Base-by-base conservation (phyloP, 2,888 invertebrate species). In the Choreutis nemorana region DNA sequence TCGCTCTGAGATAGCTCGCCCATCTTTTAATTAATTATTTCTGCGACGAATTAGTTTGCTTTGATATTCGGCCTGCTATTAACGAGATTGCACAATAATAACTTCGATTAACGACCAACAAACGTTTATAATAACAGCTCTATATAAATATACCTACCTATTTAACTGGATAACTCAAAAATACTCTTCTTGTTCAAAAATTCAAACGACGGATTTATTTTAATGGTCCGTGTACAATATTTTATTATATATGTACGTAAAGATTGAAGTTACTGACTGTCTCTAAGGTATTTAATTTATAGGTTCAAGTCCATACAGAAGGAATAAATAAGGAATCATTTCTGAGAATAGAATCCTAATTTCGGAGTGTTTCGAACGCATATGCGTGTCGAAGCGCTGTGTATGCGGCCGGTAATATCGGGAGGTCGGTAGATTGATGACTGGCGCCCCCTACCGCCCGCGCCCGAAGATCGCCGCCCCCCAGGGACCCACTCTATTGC, bases 11-110 rank as follows among this genome's bases (percentile, higher is more conserved):
- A 78, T 78, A 78, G 75, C 64, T 78, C 71, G 58, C 63, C 68
- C 68, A 52, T 64, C 54, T 68, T 26, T 73, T 73, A 75, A 77
- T 77, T 75, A 75, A 73, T 73, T 65, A 73, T 72, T 70, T 71
- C 64, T 59, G 66, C 49, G 58, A 66, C 65, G 67, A 68, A 71
- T 63, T 65, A 63, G 56, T 61, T 65, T 60, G 54, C 70, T 68
- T 71, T 66, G 62, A 63, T 59, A 65, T 59, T 63, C 50, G 41
- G 40, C 42, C 40, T 46, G 40, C 55, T 45, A 62, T 67, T 64
- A 60, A 61, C 37, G 57, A 48, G 53, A 50, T 57, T 53, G 46
- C 40, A 44, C 51, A 58, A 64, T 66, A 59, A 57, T 54, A 43
- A 57, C 57, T 66, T 59, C 50, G 45, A 62, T 62, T 66, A 58